phyloP scores from a whole-genome alignment of 2,888 invertebrate species.

The Chirona hameri region DNA sequence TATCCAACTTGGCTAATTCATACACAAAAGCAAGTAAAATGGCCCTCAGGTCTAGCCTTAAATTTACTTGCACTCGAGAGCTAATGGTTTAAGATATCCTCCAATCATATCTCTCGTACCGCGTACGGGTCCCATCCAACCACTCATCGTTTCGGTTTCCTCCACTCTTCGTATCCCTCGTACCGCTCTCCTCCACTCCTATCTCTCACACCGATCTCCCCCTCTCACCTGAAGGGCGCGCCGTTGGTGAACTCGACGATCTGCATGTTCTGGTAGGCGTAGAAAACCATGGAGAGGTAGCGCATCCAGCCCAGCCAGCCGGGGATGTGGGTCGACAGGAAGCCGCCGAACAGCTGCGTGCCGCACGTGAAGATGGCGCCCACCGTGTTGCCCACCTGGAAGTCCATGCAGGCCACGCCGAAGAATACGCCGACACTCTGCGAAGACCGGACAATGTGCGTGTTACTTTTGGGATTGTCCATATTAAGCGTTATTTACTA shows the following conservation, averaged over 20 bases:
- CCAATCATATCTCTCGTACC: not conserved
- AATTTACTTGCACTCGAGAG: no score
- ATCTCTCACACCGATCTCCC: no score
- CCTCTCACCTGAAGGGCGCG: conserved; percentile 43
- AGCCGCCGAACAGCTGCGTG: conserved; percentile 71
- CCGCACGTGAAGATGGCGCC: conserved; percentile 72
- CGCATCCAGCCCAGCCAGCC: conserved; percentile 69
- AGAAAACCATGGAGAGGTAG: conserved; percentile 71
- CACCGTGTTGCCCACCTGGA: conserved; percentile 71
- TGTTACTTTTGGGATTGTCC: no score
- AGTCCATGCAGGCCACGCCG: conserved; percentile 70
- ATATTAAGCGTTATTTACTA: no score
- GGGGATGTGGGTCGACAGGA: conserved; percentile 68
- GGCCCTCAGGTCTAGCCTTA: no score
- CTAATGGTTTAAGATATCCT: no score
- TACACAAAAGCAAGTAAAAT: no score
- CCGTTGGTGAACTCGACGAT: conserved; percentile 70
- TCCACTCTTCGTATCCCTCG: no score
- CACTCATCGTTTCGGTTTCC: not conserved
- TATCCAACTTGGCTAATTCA: no score
- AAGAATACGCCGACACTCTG: conserved; percentile 73
- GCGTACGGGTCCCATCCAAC: no score
- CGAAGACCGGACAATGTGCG: not conserved
- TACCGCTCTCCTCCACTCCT: no score
- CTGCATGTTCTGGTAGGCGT: conserved; percentile 77